Evolutionary conservation across 1,140 invertebrate genomes (phyloP).

Genomic region (Pemphigus obesinymphae): DNA sequence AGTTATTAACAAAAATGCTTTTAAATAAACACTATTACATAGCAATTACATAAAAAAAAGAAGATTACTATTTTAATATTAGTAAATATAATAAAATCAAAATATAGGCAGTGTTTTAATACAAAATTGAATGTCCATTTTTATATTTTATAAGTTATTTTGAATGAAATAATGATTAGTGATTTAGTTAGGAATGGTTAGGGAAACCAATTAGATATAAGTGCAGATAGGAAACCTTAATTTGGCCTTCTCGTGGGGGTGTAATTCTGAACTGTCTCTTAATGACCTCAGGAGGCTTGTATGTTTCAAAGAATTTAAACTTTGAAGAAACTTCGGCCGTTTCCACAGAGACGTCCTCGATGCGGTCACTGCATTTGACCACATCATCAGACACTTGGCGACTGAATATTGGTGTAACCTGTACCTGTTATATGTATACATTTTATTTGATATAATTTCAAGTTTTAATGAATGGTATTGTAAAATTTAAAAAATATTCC

Average conservation of each 20-base stretch:
- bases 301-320: constrained; percentile 88
- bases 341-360: constrained; percentile 71
- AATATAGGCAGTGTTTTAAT: not conserved
- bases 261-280: constrained; percentile 77
- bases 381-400: constrained; percentile 56
- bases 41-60: not conserved
- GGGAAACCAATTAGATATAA: constrained; percentile 1
- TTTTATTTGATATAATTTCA: too few relatives aligned
- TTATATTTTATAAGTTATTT: too few relatives aligned
- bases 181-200: constrained; percentile 5
- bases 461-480: too few relatives aligned
- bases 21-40: not conserved
- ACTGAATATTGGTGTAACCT: constrained; percentile 14
- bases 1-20: not conserved
- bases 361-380: constrained; percentile 63
- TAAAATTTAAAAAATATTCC: too few relatives aligned
- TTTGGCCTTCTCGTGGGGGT: constrained; percentile 70
- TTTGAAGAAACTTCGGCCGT: constrained; percentile 75
- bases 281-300: constrained; percentile 65
- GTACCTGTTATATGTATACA: not conserved
- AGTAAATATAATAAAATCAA: not conserved
- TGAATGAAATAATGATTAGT: not conserved
- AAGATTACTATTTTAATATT: not conserved
- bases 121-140: not conserved
- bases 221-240: constrained; percentile 54